Conservation (phyloP, 2,113 vertebrate genomes). For the Onychostruthus taczanowskii region DNA sequence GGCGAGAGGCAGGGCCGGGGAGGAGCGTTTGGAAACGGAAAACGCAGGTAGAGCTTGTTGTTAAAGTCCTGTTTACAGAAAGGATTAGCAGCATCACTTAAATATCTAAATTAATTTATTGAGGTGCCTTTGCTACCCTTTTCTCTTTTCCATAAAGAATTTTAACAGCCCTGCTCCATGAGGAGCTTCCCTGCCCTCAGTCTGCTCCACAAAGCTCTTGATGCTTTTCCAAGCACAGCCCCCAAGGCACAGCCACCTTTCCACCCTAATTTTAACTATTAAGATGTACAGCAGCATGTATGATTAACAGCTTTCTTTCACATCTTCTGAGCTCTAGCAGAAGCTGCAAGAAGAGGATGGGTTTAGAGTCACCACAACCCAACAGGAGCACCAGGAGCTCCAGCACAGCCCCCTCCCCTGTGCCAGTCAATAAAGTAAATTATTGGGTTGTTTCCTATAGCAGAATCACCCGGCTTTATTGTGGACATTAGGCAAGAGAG, state of each 20-base stretch:
- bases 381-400: neutral
- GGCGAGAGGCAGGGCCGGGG: neutral
- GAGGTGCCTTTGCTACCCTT: neutral
- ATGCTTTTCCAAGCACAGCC: neutral
- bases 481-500: neutral
- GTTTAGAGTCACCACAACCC: neutral
- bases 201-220: neutral
- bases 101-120: neutral
- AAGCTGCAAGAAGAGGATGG: neutral
- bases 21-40: neutral
- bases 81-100: neutral
- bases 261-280: neutral
- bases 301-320: neutral
- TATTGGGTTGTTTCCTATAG: rapidly evolving
- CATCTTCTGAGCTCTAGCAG: neutral
- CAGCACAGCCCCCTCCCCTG: neutral
- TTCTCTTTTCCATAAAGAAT: neutral
- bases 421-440: neutral
- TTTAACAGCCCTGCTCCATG: neutral
- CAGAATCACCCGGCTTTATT: neutral
- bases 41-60: neutral
- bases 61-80: neutral
- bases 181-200: neutral
- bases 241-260: neutral
- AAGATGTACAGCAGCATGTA: neutral